Percentiles rank a stretch among this genome's conserved stretches.
Evolutionary conservation across 1,140 invertebrate genomes (phyloP).

Genomic region (Drosophila ananassae): DNA sequence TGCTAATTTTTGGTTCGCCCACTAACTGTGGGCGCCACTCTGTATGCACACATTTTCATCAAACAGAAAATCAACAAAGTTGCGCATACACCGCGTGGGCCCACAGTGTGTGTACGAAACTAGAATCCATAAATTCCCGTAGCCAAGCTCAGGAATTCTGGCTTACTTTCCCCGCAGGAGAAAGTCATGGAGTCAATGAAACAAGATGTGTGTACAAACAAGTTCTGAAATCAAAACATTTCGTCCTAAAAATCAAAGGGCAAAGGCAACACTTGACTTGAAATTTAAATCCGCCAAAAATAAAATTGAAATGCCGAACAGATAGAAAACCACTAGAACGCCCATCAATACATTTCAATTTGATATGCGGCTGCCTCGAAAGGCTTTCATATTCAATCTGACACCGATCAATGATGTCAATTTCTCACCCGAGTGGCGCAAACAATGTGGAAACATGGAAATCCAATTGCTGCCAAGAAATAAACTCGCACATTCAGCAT

Average conservation of each 20-base stretch:
- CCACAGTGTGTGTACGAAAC: constrained; percentile 18
- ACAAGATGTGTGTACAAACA: background rate
- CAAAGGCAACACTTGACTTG: background rate
- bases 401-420: constrained; percentile 64
- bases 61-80: constrained; percentile 33
- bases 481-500: constrained; percentile 50
- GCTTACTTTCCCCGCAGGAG: constrained; percentile 45
- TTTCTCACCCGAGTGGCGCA: constrained; percentile 50
- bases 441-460: constrained; percentile 47
- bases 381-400: constrained; percentile 46
- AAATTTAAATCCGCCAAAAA: constrained; percentile 8
- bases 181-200: background rate
- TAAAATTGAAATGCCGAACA: constrained; percentile 24
- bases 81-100: constrained; percentile 50
- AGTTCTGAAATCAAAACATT: background rate
- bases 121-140: constrained; percentile 52
- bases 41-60: constrained; percentile 46
- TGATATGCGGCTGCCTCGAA: constrained; percentile 39
- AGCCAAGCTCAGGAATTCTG: constrained; percentile 51
- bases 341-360: constrained; percentile 47
- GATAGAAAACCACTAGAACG: constrained; percentile 28
- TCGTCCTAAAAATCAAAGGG: too few species aligned
- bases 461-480: constrained; percentile 49
- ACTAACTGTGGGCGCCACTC: constrained; percentile 4
- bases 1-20: constrained; percentile 33